These are phyloP conservation scores for Julus scanicus DNA, from an alignment of 2,888 invertebrate genomes.

Conservation along the genomic window DNA sequence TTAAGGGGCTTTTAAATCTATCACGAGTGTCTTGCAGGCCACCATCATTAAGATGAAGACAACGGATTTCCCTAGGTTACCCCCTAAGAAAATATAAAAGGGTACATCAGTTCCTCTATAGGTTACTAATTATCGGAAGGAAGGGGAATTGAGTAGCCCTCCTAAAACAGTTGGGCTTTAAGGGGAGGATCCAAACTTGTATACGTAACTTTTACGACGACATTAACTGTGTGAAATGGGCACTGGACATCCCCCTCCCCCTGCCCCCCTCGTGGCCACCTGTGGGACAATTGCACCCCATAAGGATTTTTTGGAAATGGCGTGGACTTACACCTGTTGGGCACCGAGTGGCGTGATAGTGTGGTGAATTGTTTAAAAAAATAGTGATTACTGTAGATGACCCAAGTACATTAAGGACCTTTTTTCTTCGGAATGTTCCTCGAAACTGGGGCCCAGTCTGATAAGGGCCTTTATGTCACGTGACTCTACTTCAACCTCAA, in stretches of 20 bases:
- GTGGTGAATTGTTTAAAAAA: no score
- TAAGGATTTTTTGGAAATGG: background rate
- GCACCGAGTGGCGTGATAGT: no score
- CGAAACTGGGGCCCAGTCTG: no score
- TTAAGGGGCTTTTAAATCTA: constrained; percentile 18
- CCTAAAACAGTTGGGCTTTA: background rate
- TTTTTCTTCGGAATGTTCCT: no score
- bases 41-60: background rate
- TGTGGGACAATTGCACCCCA: background rate
- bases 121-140: background rate
- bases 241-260: no score
- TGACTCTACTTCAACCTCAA: no score
- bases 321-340: no score
- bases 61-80: background rate
- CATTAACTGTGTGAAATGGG: background rate
- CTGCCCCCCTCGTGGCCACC: background rate
- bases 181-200: background rate
- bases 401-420: no score
- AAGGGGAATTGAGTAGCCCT: background rate
- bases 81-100: constrained; percentile 5
- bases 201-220: background rate
- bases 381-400: no score
- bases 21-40: background rate
- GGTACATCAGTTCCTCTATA: background rate
- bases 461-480: no score